These are phyloP conservation scores for Pocillopora damicornis DNA, from an alignment of 64 coral and sea anemone species.

Conservation along the genomic window DNA sequence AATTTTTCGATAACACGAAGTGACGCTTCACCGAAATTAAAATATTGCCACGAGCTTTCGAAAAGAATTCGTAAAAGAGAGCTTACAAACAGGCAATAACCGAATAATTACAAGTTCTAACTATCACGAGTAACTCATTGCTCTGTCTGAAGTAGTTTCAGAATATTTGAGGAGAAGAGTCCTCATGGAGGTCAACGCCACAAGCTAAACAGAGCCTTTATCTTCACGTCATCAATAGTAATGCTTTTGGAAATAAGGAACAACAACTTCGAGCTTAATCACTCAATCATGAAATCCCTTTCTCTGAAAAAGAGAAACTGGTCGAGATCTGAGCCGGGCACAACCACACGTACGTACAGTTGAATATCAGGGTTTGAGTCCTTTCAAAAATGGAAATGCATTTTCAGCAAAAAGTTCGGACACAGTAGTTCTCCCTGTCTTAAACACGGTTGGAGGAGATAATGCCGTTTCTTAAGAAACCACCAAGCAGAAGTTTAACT, in stretches of 20 bases:
- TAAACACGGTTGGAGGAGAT: neutral
- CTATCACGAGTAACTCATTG: neutral
- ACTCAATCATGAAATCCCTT: neutral
- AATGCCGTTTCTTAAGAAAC: neutral
- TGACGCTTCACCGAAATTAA: no score
- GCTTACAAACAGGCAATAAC: neutral
- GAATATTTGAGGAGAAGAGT: neutral
- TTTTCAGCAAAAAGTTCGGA: neutral
- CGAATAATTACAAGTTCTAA: neutral
- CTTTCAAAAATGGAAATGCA: neutral
- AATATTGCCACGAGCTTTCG: no score
- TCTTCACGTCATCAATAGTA: neutral
- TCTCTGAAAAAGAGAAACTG: neutral
- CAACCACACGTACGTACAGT: neutral
- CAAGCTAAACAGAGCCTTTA: neutral
- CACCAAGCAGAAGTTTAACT: neutral
- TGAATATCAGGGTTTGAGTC: no score
- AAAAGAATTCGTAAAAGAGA: neutral
- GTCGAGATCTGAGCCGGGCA: neutral
- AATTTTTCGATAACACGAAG: neutral
- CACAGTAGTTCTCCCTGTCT: neutral
- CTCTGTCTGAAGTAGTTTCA: neutral
- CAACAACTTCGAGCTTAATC: neutral
- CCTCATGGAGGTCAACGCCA: neutral
- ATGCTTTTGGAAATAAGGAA: neutral